Evolutionary conservation across 2,888 invertebrate species (phyloP), one percentile per base, ranked within the genome.

Genomic region (Sinohyriopsis cumingii): DNA sequence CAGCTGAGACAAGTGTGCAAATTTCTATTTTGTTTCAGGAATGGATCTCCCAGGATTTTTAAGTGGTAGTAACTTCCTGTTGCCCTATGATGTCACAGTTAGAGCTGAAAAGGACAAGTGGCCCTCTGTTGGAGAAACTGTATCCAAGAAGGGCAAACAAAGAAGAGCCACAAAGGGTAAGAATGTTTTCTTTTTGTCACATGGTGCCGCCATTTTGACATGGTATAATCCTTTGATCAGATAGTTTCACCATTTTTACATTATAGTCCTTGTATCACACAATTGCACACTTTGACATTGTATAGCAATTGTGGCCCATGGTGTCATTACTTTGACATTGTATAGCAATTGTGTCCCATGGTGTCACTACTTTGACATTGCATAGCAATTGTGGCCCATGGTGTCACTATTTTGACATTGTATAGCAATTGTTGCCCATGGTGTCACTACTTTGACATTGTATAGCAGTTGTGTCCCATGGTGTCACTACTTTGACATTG

Each of bases 71-170:
- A 96, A 97, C 87, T 97, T 95, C 87, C 92, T 99, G 67, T 91
- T 98, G 79, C 98, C 99, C 0, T 98, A 98, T 97, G 97, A 98
- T 90, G 94, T 96, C 45, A 77, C 94, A 18, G 93, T 95, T 1
- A 92, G 89, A 65, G 86, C 90, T 18, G 89, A 91, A 73, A 87
- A 84, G 68, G 90, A 90, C 56, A 87, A 87, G 71, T 89, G 90
- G 89, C 90, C 90, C 19, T 81, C 89, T n/a, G 85, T 90, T 22
- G 83, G 83, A 2, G 90, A 89, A 75, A 84, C 84, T 3, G 79
- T 84, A 19, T 83, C 84, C 57, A 87, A 86, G 69, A 89, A 89
- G 73, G 85, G 85, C 28, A 89, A 90, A 78, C 86, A 85, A 81
- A 85, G 79, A 67, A 79, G 77, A 69, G 68, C 71, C 18, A 62